Conservation (phyloP, 1,140 invertebrate genomes). For the Wasmannia auropunctata region DNA sequence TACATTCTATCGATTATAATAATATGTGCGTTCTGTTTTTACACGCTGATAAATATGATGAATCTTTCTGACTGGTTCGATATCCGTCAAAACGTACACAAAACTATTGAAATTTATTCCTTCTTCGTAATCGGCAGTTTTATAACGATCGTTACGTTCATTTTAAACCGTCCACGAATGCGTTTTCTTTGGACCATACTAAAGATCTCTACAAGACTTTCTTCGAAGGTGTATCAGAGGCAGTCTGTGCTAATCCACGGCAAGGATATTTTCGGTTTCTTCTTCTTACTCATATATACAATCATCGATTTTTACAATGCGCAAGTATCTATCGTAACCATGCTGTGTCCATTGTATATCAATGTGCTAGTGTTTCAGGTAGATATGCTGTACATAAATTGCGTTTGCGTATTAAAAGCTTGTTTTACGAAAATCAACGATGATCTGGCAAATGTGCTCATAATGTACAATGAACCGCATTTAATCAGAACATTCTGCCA, state of each 20-base stretch:
- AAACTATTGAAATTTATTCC: neutral
- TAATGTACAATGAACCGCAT: neutral
- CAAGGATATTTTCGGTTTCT: constrained; percentile 76
- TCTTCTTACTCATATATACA: constrained; percentile 59
- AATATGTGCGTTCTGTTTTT: neutral
- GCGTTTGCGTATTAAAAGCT: constrained; percentile 71
- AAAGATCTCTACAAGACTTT: neutral
- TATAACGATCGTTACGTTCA: neutral
- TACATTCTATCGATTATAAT: neutral
- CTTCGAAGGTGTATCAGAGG: neutral
- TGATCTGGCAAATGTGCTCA: constrained; percentile 61
- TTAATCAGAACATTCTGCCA: too few relatives aligned
- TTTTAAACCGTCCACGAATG: neutral
- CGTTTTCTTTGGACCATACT: neutral
- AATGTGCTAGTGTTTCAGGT: constrained; percentile 69
- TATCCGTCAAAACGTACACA: neutral
- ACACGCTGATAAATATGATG: neutral
- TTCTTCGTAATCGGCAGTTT: neutral
- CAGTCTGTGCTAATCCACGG: neutral
- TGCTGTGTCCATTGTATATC: constrained; percentile 59
- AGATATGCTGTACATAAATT: constrained; percentile 78
- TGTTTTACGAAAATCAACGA: constrained; percentile 76
- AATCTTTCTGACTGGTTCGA: neutral
- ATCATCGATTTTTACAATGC: constrained; percentile 54
- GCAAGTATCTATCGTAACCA: neutral